Percentiles rank a stretch among this genome's conserved stretches.
Conservation (phyloP, 2,888 invertebrate genomes). For the Dynastes hyllus region DNA sequence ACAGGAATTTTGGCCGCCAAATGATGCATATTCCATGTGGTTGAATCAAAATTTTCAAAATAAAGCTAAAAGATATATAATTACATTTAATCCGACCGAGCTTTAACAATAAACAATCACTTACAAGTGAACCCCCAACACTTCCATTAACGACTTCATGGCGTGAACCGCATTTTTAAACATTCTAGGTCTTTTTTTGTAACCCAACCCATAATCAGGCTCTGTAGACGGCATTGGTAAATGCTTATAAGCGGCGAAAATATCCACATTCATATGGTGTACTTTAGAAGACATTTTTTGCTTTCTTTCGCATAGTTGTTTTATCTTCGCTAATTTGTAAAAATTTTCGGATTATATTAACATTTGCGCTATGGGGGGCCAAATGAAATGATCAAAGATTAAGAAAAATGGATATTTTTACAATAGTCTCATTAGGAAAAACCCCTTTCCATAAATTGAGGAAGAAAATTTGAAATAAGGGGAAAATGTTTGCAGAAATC, state of each 20-base stretch:
- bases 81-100: no score
- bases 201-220: constrained; percentile 68
- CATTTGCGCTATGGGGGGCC: constrained; percentile 72
- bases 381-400: no score
- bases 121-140: not conserved
- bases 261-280: constrained; percentile 56
- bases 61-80: not conserved
- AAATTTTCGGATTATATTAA: constrained; percentile 67
- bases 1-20: no score
- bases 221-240: constrained; percentile 59
- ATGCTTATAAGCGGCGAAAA: constrained; percentile 56
- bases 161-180: constrained; percentile 66
- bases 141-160: constrained; percentile 57
- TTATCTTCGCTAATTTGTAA: constrained; percentile 63
- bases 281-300: constrained; percentile 64
- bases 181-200: constrained; percentile 62
- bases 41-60: not conserved
- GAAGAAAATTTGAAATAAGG: no score
- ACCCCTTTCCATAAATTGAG: no score
- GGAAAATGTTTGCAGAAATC: no score
- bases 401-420: no score
- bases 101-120: not conserved
- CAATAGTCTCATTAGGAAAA: no score
- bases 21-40: constrained; percentile 42
- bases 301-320: constrained; percentile 62